phyloP scores from a whole-genome alignment of 2,888 invertebrate species.

The Hartigia nigra region DNA sequence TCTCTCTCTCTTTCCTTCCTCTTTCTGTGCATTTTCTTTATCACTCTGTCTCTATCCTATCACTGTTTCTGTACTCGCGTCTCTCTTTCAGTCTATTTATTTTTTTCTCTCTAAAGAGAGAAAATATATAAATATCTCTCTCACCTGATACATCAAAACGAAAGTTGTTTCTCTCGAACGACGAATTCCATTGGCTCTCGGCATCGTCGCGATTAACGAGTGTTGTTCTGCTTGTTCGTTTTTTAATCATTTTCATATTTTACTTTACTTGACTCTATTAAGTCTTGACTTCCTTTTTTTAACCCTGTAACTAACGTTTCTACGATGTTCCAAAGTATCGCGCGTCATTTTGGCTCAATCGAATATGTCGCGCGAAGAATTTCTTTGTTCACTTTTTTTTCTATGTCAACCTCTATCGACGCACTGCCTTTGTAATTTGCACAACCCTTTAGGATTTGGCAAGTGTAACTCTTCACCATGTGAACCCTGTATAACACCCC shows the following conservation, averaged over 20 bases:
- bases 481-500: not conserved
- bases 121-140: too few relatives aligned
- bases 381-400: not conserved
- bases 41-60: not conserved
- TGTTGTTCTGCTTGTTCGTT: slow-evolving; percentile 21
- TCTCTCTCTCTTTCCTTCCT: slow-evolving; percentile 2
- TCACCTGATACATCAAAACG: not conserved
- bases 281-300: not conserved
- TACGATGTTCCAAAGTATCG: not conserved
- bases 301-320: too few relatives aligned
- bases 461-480: not conserved
- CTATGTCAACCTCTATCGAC: not conserved
- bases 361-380: not conserved
- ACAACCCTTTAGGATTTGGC: not conserved
- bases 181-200: not conserved
- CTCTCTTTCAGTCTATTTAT: slow-evolving; percentile 26
- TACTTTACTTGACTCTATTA: not conserved
- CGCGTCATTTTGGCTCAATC: not conserved
- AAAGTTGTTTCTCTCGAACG: not conserved
- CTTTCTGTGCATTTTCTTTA: not conserved
- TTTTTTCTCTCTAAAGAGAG: too few relatives aligned
- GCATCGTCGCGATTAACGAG: not conserved
- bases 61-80: not conserved
- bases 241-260: slow-evolving; percentile 6
- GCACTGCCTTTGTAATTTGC: not conserved